Base-by-base conservation (phyloP, 2,113 vertebrate species). In the Numenius arquata region DNA sequence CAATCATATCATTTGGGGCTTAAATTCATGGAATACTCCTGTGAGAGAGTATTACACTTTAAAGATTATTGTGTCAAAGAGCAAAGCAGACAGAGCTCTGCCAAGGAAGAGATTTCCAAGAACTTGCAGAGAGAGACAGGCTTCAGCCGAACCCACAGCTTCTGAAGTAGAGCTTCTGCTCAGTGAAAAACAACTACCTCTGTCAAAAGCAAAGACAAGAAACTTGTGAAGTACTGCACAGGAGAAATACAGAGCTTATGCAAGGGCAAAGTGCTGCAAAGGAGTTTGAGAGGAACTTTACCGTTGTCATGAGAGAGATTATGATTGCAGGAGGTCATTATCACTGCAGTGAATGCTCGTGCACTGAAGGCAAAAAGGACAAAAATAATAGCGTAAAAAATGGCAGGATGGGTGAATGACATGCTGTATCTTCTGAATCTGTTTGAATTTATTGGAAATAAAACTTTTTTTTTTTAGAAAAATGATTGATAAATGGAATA, bases 51-150 rank as follows among this genome's bases (percentile, higher is more conserved):
- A 53, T 63, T 78, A 34, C 1, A 1, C n/a, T 73, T 80, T 34
- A 82, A 71, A 63, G 78, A 48, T 85, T 76, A 93, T 36, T 74
- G 50, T 81, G 94, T 74, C 65, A 94, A 80, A 94, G 68, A 87
- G 94, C 88, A 94, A 74, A 87, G 59, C 65, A 81, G 68, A 77
- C 38, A 61, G 52, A 58, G 5, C 34, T 77, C 70, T 58, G 59
- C 27, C 45, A 56, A 48, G 21, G 59, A 79, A 87, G 59, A 70
- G 29, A 53, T 53, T 89, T 71, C 90, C 88, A 85, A 85, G 73
- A 81, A 63, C 25, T 91, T 61, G 12, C 26, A 7, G 15, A 61
- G 34, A 8, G 18, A 58, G 27, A 56, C 23, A 34, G 52, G 41
- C 36, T 84, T 43, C 68, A 79, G n/a, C 38, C 40, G 66, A 90